Base-by-base conservation (phyloP, 1,140 invertebrate genomes). In the Orussus abietinus region DNA sequence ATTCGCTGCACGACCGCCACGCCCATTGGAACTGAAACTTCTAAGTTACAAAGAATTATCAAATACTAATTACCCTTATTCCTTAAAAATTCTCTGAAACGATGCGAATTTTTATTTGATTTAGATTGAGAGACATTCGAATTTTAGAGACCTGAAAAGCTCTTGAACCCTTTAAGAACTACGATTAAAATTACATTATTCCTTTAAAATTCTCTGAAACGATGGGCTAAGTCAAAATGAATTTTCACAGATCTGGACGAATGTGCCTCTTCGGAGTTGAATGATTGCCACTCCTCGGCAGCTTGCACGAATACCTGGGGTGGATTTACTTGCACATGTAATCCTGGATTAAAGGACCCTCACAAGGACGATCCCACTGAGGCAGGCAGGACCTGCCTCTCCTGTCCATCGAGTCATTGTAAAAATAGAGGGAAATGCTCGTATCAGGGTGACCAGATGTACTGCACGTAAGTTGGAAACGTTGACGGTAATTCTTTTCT, bases 221-320 rank as follows among this genome's bases (percentile, higher is more conserved):
- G n/a, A n/a, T n/a, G n/a, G n/a, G n/a, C n/a, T n/a, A n/a, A n/a
- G n/a, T n/a, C n/a, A n/a, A n/a, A n/a, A n/a, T 48, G 42, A 35
- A 45, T 49, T 48, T 51, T 73, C 65, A 12, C 59, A 89, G 93
- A 96, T 73, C 64, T 96, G 36, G 90, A 97, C 58, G 93, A 96
- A 65, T 97, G 93, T 55, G 77, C 81, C 0, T 84, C 85, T 1
- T 62, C 79, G 5, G 90, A 94, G 34, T 65, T 94, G 6, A 90
- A 98, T 62, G 95, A 98, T 64, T 99, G 96, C 57, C 86, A 92
- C 50, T 77, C 82, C 6, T 79, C 86, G 34, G 93, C 88, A 0
- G 79, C 75, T 1, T 98, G 96, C 69, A 81, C 82, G 19, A 98
- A 98, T 64, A 82, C 81, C 1, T 92, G 90, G 77, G 94, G 94